Conservation (phyloP, 2,888 invertebrate genomes). For the Cyclophora punctaria region DNA sequence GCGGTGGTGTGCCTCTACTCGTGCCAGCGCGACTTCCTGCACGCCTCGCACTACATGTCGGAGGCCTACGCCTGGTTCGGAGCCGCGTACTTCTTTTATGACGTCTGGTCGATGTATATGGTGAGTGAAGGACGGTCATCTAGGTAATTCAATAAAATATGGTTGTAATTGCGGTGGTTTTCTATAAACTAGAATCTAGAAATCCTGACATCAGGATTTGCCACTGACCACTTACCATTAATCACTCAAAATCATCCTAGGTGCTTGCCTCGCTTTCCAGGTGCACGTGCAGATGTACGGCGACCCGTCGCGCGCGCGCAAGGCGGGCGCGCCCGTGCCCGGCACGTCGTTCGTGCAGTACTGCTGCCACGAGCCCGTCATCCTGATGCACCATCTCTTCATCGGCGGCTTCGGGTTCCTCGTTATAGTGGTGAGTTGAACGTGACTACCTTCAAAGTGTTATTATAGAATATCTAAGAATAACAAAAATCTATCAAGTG, state of each 20-base stretch:
- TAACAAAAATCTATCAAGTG: no score
- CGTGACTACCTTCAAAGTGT: no score
- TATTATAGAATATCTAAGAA: no score
- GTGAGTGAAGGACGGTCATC: conserved; percentile 56
- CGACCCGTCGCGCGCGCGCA: conserved; percentile 17
- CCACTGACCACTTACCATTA: no score
- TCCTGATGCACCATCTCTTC: conserved; percentile 83
- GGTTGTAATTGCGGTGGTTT: no score
- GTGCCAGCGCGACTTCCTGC: conserved; percentile 79
- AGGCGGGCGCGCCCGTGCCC: neutral
- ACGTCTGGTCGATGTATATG: conserved; percentile 87
- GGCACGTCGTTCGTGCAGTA: conserved; percentile 66
- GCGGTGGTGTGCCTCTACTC: conserved; percentile 79
- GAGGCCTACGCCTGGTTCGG: conserved; percentile 88
- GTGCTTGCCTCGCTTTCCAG: conserved; percentile 49
- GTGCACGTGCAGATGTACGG: conserved; percentile 52
- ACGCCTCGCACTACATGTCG: conserved; percentile 81
- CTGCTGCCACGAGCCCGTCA: conserved; percentile 79
- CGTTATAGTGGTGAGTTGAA: conserved; percentile 79
- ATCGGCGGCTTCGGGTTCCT: conserved; percentile 84
- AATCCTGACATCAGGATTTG: no score
- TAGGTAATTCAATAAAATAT: no score
- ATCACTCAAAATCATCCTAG: conserved; percentile 21
- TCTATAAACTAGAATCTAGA: no score
- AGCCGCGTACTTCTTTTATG: conserved; percentile 85